Evolutionary conservation across 2,113 vertebrate species (phyloP), one percentile per base, ranked within the genome.

Genomic region (Amphiprion ocellaris): DNA sequence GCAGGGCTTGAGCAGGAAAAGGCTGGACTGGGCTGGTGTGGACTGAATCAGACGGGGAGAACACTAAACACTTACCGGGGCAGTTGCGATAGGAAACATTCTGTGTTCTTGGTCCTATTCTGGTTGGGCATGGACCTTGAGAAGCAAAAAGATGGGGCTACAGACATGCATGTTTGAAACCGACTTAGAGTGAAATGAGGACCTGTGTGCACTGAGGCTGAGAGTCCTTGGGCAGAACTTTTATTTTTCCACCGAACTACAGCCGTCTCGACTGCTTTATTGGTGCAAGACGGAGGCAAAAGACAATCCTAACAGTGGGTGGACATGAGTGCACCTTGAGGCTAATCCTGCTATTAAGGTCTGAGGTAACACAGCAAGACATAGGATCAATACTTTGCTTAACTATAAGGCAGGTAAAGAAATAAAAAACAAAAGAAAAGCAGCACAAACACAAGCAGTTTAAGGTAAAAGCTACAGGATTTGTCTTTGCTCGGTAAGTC

Each of bases 111-210:
- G 92, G 78, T 93, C 91, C 93, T 92, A 92, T 84, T 93, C 90
- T 94, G 91, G 84, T 83, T 79, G 93, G 90, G 79, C 93, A 94
- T 91, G 93, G 93, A 93, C 92, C 93, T 94, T 92, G 84, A 93
- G 91, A 92, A 92, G 93, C 93, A 94, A 91, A 94, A 85, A 94
- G 83, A 93, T 24, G 87, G 89, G 66, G 88, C 92, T 93, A 90
- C 90, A 92, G 85, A 92, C 77, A 90, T 88, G 88, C 83, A 90
- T 84, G 71, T 84, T 90, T 84, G 68, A 83, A 87, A 90, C 66
- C 65, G 69, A 64, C 70, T 74, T 46, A 58, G 65, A 86, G 68
- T 84, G 72, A 87, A 75, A 61, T 67, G 79, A 87, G 54, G 62
- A 86, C 74, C 70, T 64, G 62, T 74, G 72, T 66, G 50, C 63